Base-by-base conservation (phyloP, 2,888 invertebrate species). In the Pecten maximus region DNA sequence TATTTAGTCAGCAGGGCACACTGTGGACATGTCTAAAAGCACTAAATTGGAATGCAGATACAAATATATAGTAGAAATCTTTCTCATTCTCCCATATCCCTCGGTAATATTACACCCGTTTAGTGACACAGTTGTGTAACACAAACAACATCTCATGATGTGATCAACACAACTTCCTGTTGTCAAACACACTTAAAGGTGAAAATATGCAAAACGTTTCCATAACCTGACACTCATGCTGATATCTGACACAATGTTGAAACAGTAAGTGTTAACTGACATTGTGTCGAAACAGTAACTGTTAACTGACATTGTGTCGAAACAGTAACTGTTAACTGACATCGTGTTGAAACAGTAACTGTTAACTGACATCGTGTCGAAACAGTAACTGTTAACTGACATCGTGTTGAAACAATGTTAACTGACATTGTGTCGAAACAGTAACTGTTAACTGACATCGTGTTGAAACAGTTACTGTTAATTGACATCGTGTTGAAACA, bases 41-140 rank as follows among this genome's bases (percentile, higher is more conserved):
- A 74, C 54, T 54, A 23, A 50, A 39, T 40, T 88, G 39, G 50
- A 87, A 90, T 40, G 88, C 40, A 88, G 8, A 74, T 50, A 90
- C 12, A 88, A 44, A 90, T 40, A 89, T 74, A 88, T 87, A 40
- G n/a, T 15, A 44, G 48, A 50, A 28, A 28, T 89, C 28, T n/a
- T 89, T n/a, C 87, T 28, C 44, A 60, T 89, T 40, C 50, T 39
- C 60, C 60, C 16, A 4, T 60, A 23, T 28, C 35, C 12, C 74
- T 28, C n/a, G 12, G 28, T 28, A 74, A 3, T n/a, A 35, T 10
- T 12, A 74, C 1, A 74, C 74, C 35, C 0, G 28, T 23, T 54
- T n/a, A 60, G 23, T 35, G 74, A 35, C 35, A 74, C 35, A 35
- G 6, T n/a, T n/a, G n/a, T 35, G 35, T 74, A 74, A 28, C 35